Base-by-base conservation (phyloP, 2,797 vertebrate species). In the Sarcoramphus papa region DNA sequence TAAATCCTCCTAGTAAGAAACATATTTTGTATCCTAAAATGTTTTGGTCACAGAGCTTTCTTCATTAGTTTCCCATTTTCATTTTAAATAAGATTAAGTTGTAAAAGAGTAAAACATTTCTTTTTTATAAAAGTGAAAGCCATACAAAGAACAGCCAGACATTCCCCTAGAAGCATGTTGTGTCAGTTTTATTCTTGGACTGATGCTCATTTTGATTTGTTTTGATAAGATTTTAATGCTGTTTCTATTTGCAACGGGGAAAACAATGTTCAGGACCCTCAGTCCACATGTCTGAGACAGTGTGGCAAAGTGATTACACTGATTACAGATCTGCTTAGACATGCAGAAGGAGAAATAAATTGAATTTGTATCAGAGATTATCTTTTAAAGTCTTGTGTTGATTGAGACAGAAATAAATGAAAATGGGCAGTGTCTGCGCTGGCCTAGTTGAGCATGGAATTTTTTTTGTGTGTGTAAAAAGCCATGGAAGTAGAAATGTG, bases 341-440 rank as follows among this genome's bases (percentile, higher is more conserved):
- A 5, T 78, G 90, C 79, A 89, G 69, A 48, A 82, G 70, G 53
- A 85, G 91, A 65, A 93, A 48, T 51, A 94, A 93, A 96, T 93
- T 92, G 83, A 59, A 90, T 95, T 97, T 83, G 79, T 85, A 57
- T n/a, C 67, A 76, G 90, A 92, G 84, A 95, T 96, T 92, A 92
- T 95, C 88, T 74, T 74, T 72, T 62, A 17, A 89, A 93, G 62
- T 74, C 78, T 51, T 1, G 2, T 70, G 68, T 67, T 89, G 90
- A 78, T 41, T 75, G 62, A 94, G 91, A 85, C n/a, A 56, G 81
- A 88, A 94, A 28, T 70, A 72, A 96, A 93, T 91, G 21, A 77
- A 92, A 91, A 37, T 9, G 50, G 33, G 9, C 74, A 73, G 70
- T 65, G 90, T 30, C 41, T 79, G 47, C 3, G 1, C 60, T 90